A percentile compares a stretch with the other conserved stretches of the same genome.
These are phyloP conservation scores for Cephalopterus ornatus DNA, from an alignment of 2,113 vertebrate species.

Conservation along the genomic window DNA sequence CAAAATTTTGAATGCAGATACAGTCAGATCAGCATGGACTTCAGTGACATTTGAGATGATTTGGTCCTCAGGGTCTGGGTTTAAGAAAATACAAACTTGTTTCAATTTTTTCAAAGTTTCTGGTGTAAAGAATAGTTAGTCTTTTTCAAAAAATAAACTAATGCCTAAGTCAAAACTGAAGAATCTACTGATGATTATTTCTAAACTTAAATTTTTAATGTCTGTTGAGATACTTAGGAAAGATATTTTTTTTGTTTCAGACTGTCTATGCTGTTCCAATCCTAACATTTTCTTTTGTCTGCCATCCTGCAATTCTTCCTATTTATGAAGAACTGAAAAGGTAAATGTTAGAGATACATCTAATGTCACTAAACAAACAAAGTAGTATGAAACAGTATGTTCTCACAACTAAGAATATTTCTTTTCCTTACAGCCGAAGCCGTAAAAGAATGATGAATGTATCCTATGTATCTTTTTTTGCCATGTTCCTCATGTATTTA, in stretches of 20 bases:
- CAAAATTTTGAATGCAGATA: background rate
- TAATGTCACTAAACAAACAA: background rate
- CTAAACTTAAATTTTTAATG: background rate
- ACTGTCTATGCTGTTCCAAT: slow-evolving; percentile 96
- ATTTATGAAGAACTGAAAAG: slow-evolving; percentile 97
- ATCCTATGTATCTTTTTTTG: slow-evolving; percentile 93
- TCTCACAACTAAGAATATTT: background rate
- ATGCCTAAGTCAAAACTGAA: background rate
- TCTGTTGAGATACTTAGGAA: background rate
- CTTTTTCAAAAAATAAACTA: background rate
- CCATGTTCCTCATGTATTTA: slow-evolving; percentile 98
- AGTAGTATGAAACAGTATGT: background rate
- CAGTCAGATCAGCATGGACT: background rate
- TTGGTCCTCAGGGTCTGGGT: background rate
- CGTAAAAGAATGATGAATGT: slow-evolving; percentile 93
- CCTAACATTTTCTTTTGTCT: slow-evolving; percentile 95
- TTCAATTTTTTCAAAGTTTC: background rate
- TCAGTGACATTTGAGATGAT: background rate
- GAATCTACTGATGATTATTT: background rate
- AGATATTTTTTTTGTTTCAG: slow-evolving; percentile 71
- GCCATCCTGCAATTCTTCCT: slow-evolving; percentile 94
- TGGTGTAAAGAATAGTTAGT: background rate
- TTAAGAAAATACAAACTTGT: background rate
- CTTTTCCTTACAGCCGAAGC: slow-evolving; percentile 81
- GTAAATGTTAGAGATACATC: slow-evolving; percentile 68